phyloP scores from a whole-genome alignment of 2,888 invertebrate species.

The Drosophila subquinaria region DNA sequence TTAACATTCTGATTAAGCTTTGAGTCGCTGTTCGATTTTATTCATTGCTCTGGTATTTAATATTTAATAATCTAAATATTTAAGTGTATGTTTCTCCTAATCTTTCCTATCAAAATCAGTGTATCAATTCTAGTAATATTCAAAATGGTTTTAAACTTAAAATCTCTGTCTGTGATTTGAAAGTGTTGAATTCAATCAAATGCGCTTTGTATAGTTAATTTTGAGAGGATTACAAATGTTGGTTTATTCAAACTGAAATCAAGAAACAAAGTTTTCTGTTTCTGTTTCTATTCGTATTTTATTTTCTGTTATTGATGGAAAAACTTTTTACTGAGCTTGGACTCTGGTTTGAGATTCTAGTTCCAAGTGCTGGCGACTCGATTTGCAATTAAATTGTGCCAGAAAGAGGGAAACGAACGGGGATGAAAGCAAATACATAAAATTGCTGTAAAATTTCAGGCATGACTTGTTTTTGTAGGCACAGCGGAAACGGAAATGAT shows the following conservation, averaged over 20 bases:
- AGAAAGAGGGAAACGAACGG: not conserved
- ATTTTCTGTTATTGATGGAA: slow-evolving; percentile 13
- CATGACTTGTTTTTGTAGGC: slow-evolving; percentile 60
- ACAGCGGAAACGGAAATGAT: slow-evolving; percentile 72
- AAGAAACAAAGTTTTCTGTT: slow-evolving; percentile 38
- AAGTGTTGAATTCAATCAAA: slow-evolving; percentile 13
- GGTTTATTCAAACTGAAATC: slow-evolving; percentile 21
- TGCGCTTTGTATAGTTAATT: slow-evolving; percentile 5
- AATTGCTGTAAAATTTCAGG: slow-evolving; percentile 66
- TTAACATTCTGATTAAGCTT: too few relatives aligned
- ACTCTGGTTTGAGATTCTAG: slow-evolving; percentile 10
- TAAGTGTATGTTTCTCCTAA: too few relatives aligned
- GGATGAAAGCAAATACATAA: slow-evolving; percentile 26
- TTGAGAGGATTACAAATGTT: slow-evolving; percentile 13
- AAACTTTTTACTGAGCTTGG: slow-evolving; percentile 30
- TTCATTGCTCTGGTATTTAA: too few relatives aligned
- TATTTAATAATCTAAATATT: too few relatives aligned
- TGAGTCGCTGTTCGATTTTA: too few relatives aligned
- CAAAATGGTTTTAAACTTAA: not conserved
- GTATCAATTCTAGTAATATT: not conserved
- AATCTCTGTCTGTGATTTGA: not conserved
- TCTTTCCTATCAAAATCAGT: not conserved
- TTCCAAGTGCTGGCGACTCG: slow-evolving; percentile 40
- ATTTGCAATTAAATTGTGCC: slow-evolving; percentile 58
- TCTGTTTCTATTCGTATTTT: slow-evolving; percentile 15